Evolutionary conservation across 2,797 vertebrate species (phyloP), one percentile per base, ranked within the genome.

Genomic region (Bradypodion pumilum): DNA sequence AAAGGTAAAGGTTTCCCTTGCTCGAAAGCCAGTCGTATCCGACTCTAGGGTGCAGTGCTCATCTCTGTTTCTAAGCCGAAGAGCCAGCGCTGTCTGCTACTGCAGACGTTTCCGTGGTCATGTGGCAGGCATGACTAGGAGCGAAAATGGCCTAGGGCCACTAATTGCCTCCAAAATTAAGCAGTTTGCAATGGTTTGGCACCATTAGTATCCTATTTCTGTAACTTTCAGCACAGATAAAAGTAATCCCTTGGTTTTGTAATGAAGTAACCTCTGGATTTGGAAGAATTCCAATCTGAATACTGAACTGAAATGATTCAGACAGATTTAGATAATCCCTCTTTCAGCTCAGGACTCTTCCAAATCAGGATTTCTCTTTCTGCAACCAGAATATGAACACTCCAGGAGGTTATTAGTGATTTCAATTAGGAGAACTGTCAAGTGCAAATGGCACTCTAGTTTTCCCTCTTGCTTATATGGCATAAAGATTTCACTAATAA

Each of bases 401-500:
- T 66, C n/a, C 65, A 32, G 35, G 35, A 9, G 2, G 7, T 21
- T 40, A 7, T 23, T 69, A 69, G 66, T 21, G 32, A 40, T 69
- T 37, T 69, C 66, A 6, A 68, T 68, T 23, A 68, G 32, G 21
- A 19, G 7, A 6, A 35, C 32, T 49, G 46, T 32, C 15, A 29
- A 46, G 27, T 25, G 32, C 16, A 25, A n/a, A 68, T 56, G 9
- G 42, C 29, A 68, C 35, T n/a, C 9, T 73, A 37, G 69, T n/a
- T 68, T 59, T 60, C 42, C 19, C 49, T 19, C 65, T 9, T 35
- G 19, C 27, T 42, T 59, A 42, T 76, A 59, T 68, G 56, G 3
- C 62, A 5, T 12, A 52, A 25, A 21, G 13, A 25, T 32, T 92
- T 89, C 92, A 73, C 56, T 63, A 40, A 65, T 16, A 70, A 32